These are phyloP conservation scores for Danio aesculapii DNA, from an alignment of 2,797 vertebrate genomes.

Conservation along the genomic window DNA sequence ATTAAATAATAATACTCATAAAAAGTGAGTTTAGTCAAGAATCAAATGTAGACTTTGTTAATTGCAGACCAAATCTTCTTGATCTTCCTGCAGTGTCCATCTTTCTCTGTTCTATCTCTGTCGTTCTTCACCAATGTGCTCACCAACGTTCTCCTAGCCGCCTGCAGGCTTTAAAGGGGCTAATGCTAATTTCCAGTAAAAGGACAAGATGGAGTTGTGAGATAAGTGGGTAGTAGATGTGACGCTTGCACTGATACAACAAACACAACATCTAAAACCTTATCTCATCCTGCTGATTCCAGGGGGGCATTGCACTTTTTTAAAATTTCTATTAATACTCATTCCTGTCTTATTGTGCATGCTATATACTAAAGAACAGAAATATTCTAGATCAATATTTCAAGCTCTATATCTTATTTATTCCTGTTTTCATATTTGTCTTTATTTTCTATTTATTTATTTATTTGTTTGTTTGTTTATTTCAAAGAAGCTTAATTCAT, in stretches of 20 bases:
- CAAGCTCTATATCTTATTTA: no score
- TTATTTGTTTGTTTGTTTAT: no score
- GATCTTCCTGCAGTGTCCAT: background rate
- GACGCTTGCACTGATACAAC: constrained; percentile 18
- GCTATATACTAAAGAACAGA: background rate
- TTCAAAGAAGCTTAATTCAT: no score
- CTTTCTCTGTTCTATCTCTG: background rate
- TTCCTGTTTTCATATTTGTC: no score
- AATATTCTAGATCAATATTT: background rate
- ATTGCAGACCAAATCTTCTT: background rate
- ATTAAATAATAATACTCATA: background rate
- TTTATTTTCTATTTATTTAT: no score
- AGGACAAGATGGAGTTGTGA: constrained; percentile 50
- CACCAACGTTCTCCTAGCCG: background rate
- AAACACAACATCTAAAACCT: background rate
- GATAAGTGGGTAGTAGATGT: constrained; percentile 28
- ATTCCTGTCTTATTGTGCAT: background rate
- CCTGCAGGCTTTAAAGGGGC: constrained; percentile 3
- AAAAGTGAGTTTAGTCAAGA: background rate
- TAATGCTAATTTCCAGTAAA: constrained; percentile 45
- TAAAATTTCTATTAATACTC: background rate
- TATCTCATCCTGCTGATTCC: background rate
- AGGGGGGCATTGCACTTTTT: constrained; percentile 11
- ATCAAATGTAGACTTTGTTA: background rate
- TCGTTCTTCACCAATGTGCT: background rate